Percentiles rank a stretch among this genome's conserved stretches.
Evolutionary conservation across 2,888 invertebrate genomes (phyloP).

Genomic region (Idaea aversata): DNA sequence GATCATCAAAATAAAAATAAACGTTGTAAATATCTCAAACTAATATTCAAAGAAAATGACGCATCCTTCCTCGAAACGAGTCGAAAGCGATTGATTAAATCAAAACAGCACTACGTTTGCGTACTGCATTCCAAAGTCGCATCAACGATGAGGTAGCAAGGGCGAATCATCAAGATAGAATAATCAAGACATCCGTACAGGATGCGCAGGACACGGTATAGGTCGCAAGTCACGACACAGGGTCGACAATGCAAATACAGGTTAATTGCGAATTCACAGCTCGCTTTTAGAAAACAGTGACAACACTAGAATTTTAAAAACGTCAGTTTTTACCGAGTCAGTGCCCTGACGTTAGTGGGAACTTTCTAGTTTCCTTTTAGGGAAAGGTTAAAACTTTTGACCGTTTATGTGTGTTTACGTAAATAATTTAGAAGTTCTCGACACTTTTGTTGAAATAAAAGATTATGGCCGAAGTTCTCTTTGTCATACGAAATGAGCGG

Average conservation of each 20-base stretch:
- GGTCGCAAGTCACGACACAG: conserved; percentile 36
- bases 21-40: too few species aligned
- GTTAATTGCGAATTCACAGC: conserved; percentile 72
- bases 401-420: not conserved
- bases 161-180: not conserved
- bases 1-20: too few species aligned
- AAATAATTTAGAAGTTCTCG: not conserved
- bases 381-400: not conserved
- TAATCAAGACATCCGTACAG: conserved; percentile 4
- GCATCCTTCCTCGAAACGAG: too few species aligned
- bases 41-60: too few species aligned
- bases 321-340: conserved; percentile 17
- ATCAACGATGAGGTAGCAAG: not conserved
- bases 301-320: conserved; percentile 57
- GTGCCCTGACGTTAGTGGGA: not conserved
- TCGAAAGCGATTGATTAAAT: not conserved
- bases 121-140: not conserved
- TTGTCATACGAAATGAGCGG: not conserved
- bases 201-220: conserved; percentile 22
- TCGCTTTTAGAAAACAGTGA: conserved; percentile 57
- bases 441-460: not conserved
- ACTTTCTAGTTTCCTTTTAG: conserved; percentile 1
- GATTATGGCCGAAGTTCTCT: not conserved
- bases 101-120: not conserved
- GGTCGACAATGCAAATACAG: conserved; percentile 63